phyloP scores from a whole-genome alignment of 2,113 vertebrate species.

The Nymphicus hollandicus region DNA sequence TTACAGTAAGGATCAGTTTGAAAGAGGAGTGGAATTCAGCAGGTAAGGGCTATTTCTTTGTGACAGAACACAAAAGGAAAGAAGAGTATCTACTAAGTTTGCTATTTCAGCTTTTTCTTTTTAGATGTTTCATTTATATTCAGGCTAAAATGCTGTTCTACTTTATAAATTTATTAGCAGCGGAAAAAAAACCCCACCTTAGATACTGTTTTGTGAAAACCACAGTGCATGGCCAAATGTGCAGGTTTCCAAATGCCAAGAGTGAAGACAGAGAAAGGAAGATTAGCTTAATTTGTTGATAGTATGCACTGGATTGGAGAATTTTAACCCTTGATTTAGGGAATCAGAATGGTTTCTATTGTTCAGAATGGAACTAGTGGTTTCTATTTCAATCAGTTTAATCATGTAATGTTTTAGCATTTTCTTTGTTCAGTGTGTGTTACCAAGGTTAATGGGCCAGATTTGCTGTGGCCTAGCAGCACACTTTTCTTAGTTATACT shows the following conservation, averaged over 20 bases:
- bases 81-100: background rate
- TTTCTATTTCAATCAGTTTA: background rate
- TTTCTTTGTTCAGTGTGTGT: background rate
- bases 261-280: background rate
- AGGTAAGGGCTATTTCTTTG: background rate
- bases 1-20: background rate
- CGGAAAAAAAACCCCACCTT: background rate
- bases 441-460: background rate
- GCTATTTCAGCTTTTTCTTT: background rate
- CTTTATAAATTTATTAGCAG: background rate
- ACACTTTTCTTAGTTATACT: background rate
- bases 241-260: background rate
- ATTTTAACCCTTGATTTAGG: background rate
- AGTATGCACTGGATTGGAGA: background rate
- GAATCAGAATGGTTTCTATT: background rate
- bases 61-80: background rate
- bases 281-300: background rate
- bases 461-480: background rate
- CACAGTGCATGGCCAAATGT: accelerated
- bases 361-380: background rate
- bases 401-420: background rate
- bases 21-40: background rate
- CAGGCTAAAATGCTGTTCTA: background rate
- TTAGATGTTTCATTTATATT: background rate
- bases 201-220: background rate